phyloP scores from a whole-genome alignment of 1,140 invertebrate genomes.

The Carcinoscorpius rotundicauda region DNA sequence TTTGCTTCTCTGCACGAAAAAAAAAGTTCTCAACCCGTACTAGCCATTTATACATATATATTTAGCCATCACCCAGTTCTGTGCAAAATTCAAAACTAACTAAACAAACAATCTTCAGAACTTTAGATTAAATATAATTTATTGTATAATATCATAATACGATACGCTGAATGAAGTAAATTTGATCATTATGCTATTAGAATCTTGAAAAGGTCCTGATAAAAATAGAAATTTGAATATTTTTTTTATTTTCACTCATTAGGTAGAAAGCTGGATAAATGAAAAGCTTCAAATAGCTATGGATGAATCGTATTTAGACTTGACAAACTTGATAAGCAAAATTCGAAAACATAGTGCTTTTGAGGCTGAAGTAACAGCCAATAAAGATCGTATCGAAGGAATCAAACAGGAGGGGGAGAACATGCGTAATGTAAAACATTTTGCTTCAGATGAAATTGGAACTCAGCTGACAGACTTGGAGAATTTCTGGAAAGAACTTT shows the following conservation, averaged over 20 bases:
- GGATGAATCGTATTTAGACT: slow-evolving; percentile 85
- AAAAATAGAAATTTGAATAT: too few relatives aligned
- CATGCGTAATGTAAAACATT: slow-evolving; percentile 74
- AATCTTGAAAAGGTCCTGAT: too few relatives aligned
- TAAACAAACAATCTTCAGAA: too few relatives aligned
- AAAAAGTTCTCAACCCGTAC: too few relatives aligned
- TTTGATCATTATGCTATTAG: too few relatives aligned
- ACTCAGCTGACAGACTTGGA: slow-evolving; percentile 68
- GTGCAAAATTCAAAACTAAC: too few relatives aligned
- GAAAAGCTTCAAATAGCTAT: slow-evolving; percentile 84
- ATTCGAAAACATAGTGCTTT: slow-evolving; percentile 94
- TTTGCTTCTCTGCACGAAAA: too few relatives aligned
- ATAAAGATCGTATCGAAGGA: slow-evolving; percentile 66
- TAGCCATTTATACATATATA: too few relatives aligned
- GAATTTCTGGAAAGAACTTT: slow-evolving; percentile 66
- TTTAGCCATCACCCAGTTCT: too few relatives aligned
- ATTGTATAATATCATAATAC: too few relatives aligned
- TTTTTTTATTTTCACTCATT: slow-evolving; percentile 4
- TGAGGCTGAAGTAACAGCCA: slow-evolving; percentile 86
- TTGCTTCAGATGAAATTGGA: slow-evolving; percentile 72
- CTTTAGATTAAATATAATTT: too few relatives aligned
- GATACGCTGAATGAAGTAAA: too few relatives aligned
- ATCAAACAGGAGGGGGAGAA: slow-evolving; percentile 72
- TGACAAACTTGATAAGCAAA: slow-evolving; percentile 87
- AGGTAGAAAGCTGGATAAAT: slow-evolving; percentile 72